Evolutionary conservation across 2,888 invertebrate genomes (phyloP).

Genomic region (Euproctis similis): DNA sequence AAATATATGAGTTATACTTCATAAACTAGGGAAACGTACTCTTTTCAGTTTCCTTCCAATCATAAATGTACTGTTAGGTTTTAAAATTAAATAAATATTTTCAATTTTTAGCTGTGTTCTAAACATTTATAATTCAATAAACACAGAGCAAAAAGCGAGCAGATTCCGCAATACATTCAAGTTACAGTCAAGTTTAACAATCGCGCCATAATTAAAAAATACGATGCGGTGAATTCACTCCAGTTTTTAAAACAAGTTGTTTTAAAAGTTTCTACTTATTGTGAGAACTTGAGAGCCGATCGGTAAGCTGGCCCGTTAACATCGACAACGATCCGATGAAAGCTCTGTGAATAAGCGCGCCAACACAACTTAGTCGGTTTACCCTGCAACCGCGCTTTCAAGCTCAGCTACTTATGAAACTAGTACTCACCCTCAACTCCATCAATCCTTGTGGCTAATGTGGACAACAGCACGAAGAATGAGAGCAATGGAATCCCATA

Average conservation of each 20-base stretch:
- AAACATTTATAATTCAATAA: conserved; percentile 4
- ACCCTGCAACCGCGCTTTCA: conserved; percentile 58
- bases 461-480: conserved; percentile 59
- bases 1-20: too few relatives aligned
- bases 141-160: conserved; percentile 20
- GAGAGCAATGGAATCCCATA: conserved; percentile 79
- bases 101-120: not conserved
- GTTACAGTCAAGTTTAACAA: conserved; percentile 39
- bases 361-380: conserved; percentile 45
- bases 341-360: conserved; percentile 39
- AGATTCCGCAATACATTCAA: conserved; percentile 33
- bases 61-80: not conserved
- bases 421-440: conserved; percentile 76
- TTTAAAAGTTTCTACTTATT: conserved; percentile 68
- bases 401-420: conserved; percentile 51
- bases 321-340: conserved; percentile 33
- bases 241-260: conserved; percentile 72
- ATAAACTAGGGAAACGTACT: too few relatives aligned
- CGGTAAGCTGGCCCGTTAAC: conserved; percentile 49
- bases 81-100: not conserved
- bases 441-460: conserved; percentile 63
- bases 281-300: conserved; percentile 72
- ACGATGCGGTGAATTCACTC: conserved; percentile 69
- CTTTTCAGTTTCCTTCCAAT: too few relatives aligned
- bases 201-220: conserved; percentile 60